Conservation (phyloP, 2,113 vertebrate species). For the Sinosuthora webbiana region DNA sequence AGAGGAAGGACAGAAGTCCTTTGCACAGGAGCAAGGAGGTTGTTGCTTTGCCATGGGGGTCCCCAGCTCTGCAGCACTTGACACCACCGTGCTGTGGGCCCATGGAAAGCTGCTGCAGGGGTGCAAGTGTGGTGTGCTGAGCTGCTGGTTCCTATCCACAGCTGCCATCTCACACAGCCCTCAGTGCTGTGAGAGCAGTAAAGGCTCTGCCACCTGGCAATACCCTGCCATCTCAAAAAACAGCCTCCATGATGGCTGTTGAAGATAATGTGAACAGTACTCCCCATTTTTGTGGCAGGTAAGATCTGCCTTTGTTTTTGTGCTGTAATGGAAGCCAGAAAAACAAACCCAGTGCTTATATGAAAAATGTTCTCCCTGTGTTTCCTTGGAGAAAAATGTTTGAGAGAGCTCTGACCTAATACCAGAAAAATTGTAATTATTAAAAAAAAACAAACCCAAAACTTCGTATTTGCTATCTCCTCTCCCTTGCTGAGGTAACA, state of each 20-base stretch:
- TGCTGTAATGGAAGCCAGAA: background rate
- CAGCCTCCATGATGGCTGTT: background rate
- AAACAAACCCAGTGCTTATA: background rate
- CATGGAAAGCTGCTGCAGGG: background rate
- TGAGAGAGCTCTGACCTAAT: constrained; percentile 23
- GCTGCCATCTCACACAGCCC: background rate
- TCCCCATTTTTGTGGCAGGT: background rate
- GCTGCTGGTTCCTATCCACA: background rate
- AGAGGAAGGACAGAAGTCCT: background rate
- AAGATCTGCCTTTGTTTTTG: constrained; percentile 30
- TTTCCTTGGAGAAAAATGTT: constrained; percentile 24
- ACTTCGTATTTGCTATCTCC: background rate
- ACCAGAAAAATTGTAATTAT: constrained; percentile 34
- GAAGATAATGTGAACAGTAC: background rate
- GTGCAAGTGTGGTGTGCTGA: background rate
- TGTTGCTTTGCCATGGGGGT: background rate
- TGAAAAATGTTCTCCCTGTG: background rate
- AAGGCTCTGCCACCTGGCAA: background rate
- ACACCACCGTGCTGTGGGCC: rapidly evolving
- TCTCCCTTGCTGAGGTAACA: constrained; percentile 15
- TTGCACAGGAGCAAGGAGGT: background rate
- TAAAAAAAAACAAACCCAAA: background rate
- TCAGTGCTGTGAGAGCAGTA: rapidly evolving
- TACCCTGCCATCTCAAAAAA: background rate
- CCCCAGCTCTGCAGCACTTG: background rate